Percentiles rank a stretch among this genome's conserved stretches.
Evolutionary conservation across 2,888 invertebrate genomes (phyloP).

Genomic region (Furcula furcula): DNA sequence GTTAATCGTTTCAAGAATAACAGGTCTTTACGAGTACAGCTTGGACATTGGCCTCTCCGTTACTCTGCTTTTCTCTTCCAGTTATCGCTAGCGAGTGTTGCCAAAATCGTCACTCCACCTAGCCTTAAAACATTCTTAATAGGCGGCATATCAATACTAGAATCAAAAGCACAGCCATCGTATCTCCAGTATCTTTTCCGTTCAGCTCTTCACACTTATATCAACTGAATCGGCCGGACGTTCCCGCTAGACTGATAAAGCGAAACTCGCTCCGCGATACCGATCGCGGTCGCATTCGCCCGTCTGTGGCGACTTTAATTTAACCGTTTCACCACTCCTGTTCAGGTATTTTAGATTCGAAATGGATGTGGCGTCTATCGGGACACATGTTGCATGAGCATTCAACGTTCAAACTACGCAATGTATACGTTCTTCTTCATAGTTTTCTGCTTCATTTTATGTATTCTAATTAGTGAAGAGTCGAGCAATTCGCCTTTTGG

Average conservation of each 20-base stretch:
- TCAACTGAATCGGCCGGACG: conserved; percentile 56
- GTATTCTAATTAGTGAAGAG: too few species aligned
- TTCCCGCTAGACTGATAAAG: conserved; percentile 79
- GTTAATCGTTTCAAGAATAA: too few species aligned
- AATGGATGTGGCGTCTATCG: conserved; percentile 60
- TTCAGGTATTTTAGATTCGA: conserved; percentile 77
- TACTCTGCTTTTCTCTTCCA: too few species aligned
- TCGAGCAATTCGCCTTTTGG: too few species aligned
- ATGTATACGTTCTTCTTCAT: too few species aligned
- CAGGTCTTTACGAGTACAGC: too few species aligned
- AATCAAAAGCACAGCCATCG: neutral
- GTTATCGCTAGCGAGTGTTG: too few species aligned
- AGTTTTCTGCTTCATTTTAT: too few species aligned
- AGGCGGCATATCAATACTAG: neutral
- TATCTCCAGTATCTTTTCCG: neutral
- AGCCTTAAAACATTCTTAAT: too few species aligned
- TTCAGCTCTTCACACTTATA: conserved; percentile 4
- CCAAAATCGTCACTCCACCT: too few species aligned
- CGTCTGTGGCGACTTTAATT: conserved; percentile 69
- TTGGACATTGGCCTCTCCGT: too few species aligned
- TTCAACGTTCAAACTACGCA: conserved; percentile 2
- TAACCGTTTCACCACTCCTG: conserved; percentile 75
- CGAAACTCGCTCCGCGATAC: conserved; percentile 74
- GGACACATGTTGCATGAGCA: conserved; percentile 38
- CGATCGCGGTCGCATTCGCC: conserved; percentile 67